phyloP scores from a whole-genome alignment of 2,888 invertebrate species.

The Deilephila porcellus region DNA sequence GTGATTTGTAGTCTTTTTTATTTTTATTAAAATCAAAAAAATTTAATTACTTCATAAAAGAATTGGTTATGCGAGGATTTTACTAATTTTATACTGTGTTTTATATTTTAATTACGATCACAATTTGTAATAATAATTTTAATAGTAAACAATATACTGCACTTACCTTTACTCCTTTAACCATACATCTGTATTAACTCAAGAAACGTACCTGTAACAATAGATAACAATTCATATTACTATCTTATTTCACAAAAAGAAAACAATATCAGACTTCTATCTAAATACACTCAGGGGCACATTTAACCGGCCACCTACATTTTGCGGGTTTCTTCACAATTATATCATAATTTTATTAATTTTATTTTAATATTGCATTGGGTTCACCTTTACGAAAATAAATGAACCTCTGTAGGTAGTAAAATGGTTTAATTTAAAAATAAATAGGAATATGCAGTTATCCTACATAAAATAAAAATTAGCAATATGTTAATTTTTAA shows the following conservation, averaged over 20 bases:
- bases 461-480: too few relatives aligned
- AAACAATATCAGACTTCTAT: not conserved
- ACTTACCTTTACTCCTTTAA: not conserved
- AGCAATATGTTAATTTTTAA: too few relatives aligned
- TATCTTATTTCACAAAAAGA: not conserved
- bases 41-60: not conserved
- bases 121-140: not conserved
- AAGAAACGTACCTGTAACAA: slow-evolving; percentile 16
- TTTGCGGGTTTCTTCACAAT: too few relatives aligned
- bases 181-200: not conserved
- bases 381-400: too few relatives aligned
- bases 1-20: not conserved
- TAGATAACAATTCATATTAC: not conserved
- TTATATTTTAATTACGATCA: not conserved
- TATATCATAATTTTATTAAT: too few relatives aligned
- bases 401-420: too few relatives aligned
- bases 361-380: too few relatives aligned
- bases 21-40: not conserved
- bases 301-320: too few relatives aligned
- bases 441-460: too few relatives aligned
- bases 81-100: not conserved
- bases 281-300: too few relatives aligned
- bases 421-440: too few relatives aligned
- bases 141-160: not conserved
- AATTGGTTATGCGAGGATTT: not conserved